Conservation (phyloP, 2,797 vertebrate species). For the Squalus acanthias region DNA sequence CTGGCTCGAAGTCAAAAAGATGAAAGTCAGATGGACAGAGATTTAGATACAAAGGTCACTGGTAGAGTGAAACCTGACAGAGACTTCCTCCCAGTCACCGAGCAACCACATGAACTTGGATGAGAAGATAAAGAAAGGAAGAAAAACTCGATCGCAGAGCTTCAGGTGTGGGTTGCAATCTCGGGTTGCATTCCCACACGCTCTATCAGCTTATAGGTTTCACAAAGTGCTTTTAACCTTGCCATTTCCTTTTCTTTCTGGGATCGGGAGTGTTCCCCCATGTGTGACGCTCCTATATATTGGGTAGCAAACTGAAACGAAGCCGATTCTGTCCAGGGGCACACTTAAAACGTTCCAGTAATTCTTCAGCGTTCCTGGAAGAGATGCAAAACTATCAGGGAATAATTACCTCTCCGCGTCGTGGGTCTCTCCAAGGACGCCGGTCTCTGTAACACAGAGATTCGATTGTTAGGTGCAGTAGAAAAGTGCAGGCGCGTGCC, state of each 20-base stretch:
- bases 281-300: background rate
- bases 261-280: background rate
- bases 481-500: background rate
- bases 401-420: background rate
- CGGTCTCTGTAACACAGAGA: background rate
- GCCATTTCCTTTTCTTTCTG: background rate
- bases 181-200: background rate
- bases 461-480: background rate
- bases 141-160: background rate
- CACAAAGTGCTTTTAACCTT: background rate
- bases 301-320: background rate
- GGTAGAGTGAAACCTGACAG: background rate
- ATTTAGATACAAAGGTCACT: slow-evolving; percentile 25
- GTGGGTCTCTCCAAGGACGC: background rate
- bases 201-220: background rate
- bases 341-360: background rate
- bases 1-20: slow-evolving; percentile 32
- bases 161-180: background rate
- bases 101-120: slow-evolving; percentile 47
- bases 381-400: background rate
- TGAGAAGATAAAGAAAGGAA: slow-evolving; percentile 42
- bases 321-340: background rate
- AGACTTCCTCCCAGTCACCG: slow-evolving; percentile 49
- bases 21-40: slow-evolving; percentile 29
- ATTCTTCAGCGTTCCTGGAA: background rate